Evolutionary conservation across 2,113 vertebrate genomes (phyloP), one percentile per base, ranked within the genome.

Genomic region (Lichenostomus cassidix): DNA sequence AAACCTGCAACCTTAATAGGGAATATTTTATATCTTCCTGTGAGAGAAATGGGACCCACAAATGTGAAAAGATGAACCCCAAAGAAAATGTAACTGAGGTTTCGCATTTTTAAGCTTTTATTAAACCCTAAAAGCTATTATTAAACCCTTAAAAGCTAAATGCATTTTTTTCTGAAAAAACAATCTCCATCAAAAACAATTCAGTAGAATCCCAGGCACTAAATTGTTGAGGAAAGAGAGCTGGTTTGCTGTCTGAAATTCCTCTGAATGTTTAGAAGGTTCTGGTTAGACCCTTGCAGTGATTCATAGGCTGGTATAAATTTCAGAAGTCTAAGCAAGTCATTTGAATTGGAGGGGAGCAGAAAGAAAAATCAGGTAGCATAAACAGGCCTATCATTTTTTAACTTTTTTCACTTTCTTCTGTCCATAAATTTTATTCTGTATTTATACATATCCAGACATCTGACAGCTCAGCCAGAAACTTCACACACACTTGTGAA

Each of bases 161-260:
- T n/a, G n/a, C 11, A 58, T 73, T 75, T 92, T 90, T 85, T 89
- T 10, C 62, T 65, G 37, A 88, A 50, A 92, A 96, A 94, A 96
- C 37, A 88, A 52, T 63, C 58, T 74, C 33, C 10, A 0, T 70
- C 35, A 56, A 75, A 92, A 95, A 15, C 6, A 58, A 69, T 64
- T 89, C 35, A 73, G 67, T 83, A 67, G 22, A 90, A 80, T 70
- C 2, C 23, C 18, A 90, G 46, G 37, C 37, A 33, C 41, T 58
- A 87, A 87, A 55, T 0, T 84, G 29, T 16, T 52, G 28, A 58
- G 24, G 52, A 91, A 89, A 87, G 64, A 75, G 44, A 85, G 37
- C 8, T 76, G 9, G 7, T 44, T 89, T 73, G 55, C 65, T 58
- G 33, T 31, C 9, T 59, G 50, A 96, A 94, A 91, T 62, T 64